Evolutionary conservation across 2,113 vertebrate species (phyloP).

Genomic region (Scomber colias): DNA sequence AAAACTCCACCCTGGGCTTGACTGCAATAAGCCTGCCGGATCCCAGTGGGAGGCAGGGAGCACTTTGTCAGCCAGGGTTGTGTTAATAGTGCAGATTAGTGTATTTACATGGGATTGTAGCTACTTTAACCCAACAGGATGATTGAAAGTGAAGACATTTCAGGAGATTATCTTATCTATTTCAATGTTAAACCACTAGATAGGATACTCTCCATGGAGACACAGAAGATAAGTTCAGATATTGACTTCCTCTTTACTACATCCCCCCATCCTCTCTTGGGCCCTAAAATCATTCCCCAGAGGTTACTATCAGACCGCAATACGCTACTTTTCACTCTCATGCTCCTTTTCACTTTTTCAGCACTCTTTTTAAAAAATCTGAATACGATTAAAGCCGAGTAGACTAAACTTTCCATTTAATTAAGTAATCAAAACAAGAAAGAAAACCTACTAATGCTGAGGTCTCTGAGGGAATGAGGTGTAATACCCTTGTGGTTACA

Average conservation of each 20-base stretch:
- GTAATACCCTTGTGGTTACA: constrained; percentile 49
- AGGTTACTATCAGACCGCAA: constrained; percentile 42
- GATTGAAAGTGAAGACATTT: constrained; percentile 73
- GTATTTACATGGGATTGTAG: constrained; percentile 79
- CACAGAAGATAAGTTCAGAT: constrained; percentile 55
- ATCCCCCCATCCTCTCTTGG: constrained; percentile 11
- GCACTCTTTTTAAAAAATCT: constrained; percentile 74
- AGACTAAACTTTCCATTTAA: constrained; percentile 77
- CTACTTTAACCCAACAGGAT: constrained; percentile 68
- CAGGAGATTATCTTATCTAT: constrained; percentile 73
- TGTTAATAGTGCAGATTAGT: constrained; percentile 81
- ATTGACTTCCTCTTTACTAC: constrained; percentile 57
- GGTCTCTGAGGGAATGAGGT: constrained; percentile 69
- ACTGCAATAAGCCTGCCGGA: constrained; percentile 69
- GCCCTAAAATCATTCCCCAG: constrained; percentile 52
- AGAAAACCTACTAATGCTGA: constrained; percentile 64
- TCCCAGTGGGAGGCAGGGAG: constrained; percentile 65
- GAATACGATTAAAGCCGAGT: constrained; percentile 70
- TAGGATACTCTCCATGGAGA: constrained; percentile 62
- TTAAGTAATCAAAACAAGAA: constrained; percentile 79
- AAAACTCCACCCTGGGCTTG: constrained; percentile 61
- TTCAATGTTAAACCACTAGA: constrained; percentile 43
- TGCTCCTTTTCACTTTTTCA: constrained; percentile 48
- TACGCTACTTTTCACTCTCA: constrained; percentile 59
- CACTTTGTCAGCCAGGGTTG: constrained; percentile 69